Evolutionary conservation across 2,888 invertebrate species (phyloP), one percentile per base, ranked within the genome.

Genomic region (Escarpia spicata): DNA sequence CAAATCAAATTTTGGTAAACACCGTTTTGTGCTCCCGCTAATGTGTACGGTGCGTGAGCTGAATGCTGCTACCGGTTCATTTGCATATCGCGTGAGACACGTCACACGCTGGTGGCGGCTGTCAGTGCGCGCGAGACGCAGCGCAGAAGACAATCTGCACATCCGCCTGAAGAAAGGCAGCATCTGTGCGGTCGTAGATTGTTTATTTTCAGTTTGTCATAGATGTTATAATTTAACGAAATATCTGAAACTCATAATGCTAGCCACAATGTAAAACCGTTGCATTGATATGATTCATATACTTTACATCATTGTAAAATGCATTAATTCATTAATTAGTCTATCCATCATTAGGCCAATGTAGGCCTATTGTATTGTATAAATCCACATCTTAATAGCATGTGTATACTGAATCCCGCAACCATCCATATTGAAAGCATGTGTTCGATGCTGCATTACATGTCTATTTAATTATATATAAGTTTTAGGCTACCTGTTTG

Each of bases 1-100:
- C 75, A n/a, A 75, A 75, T 75, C 75, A 75, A 75, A 75, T 75
- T 75, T 75, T 75, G 75, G 75, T 75, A 19, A 26, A 75, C 75
- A 75, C 75, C 75, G n/a, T 75, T 75, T 75, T 75, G 75, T 75
- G 75, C 75, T 75, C 75, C 75, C 75, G 75, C 19, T 19, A 75
- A 75, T 26, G 6, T 26, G 26, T 26, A 26, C 75, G 6, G n/a
- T 26, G 19, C 75, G 75, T 75, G 75, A 19, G 26, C 26, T 6
- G 75, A 75, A 15, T 75, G 19, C n/a, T 26, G 75, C 75, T 6
- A 75, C 4, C n/a, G 75, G 75, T 4, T 75, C 75, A 75, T 75
- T 75, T 75, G n/a, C 75, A 75, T 75, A 75, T 75, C 75, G 75
- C 75, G 75, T 75, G 75, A 6, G 19, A 75, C 26, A 75, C 75